Evolutionary conservation across 1,140 invertebrate species (phyloP).

Genomic region (Drosophila novamexicana): DNA sequence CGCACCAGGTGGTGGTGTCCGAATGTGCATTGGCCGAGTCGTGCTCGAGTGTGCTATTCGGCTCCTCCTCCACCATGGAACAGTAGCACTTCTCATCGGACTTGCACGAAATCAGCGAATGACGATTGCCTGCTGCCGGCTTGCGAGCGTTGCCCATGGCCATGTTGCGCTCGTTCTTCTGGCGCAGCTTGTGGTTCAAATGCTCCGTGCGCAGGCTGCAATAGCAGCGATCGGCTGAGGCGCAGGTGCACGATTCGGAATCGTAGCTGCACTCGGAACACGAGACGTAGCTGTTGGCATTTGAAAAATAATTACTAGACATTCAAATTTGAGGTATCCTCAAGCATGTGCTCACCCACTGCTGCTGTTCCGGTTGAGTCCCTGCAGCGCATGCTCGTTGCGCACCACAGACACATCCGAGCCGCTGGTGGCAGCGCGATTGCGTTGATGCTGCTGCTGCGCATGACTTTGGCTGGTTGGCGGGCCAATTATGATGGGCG

Average conservation of each 20-base stretch:
- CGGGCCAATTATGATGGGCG: conserved; percentile 60
- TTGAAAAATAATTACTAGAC: background rate
- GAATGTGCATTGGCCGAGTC: conserved; percentile 64
- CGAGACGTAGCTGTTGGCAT: conserved; percentile 88
- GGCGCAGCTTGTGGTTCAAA: conserved; percentile 70
- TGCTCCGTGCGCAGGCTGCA: conserved; percentile 87
- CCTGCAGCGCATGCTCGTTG: conserved; percentile 78
- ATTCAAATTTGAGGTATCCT: background rate
- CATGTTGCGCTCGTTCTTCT: conserved; percentile 68
- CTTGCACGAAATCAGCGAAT: conserved; percentile 82
- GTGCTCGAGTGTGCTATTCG: conserved; percentile 70
- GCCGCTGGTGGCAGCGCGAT: conserved; percentile 77
- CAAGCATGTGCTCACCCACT: conserved; percentile 85
- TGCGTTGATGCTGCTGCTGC: conserved; percentile 57
- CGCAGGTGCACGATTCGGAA: conserved; percentile 91
- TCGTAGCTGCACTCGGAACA: conserved; percentile 94
- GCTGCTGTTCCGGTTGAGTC: conserved; percentile 88
- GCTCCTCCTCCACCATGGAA: conserved; percentile 85
- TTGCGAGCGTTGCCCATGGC: conserved; percentile 51
- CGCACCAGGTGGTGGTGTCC: conserved; percentile 89
- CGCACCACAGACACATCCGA: conserved; percentile 81
- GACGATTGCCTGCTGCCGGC: conserved; percentile 33
- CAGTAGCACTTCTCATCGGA: conserved; percentile 90
- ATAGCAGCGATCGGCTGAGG: conserved; percentile 91
- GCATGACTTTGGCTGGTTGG: conserved; percentile 52